Conservation (phyloP, 2,113 vertebrate genomes). For the Hippocampus comes region DNA sequence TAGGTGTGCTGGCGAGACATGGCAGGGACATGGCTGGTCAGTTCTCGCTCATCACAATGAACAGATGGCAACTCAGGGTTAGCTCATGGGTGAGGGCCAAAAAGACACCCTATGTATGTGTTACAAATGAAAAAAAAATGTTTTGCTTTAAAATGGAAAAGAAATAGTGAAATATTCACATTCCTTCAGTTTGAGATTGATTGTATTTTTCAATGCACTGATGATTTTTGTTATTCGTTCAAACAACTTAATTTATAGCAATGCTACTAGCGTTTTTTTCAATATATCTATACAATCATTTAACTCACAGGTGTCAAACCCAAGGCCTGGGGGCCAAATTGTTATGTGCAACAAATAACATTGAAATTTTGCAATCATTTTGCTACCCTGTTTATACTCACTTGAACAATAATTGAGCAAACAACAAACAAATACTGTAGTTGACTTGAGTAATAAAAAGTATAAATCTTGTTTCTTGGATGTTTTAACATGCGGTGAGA, state of each 20-base stretch:
- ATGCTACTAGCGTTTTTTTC: not conserved
- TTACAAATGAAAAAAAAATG: slow-evolving; percentile 35
- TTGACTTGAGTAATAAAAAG: too few relatives aligned
- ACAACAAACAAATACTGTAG: too few relatives aligned
- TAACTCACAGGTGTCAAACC: too few relatives aligned
- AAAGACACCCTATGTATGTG: slow-evolving; percentile 48
- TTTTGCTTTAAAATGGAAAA: not conserved
- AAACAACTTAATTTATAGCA: not conserved
- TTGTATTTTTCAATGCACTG: not conserved
- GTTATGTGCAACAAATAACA: too few relatives aligned
- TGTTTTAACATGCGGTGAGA: not conserved
- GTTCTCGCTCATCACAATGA: slow-evolving; percentile 56
- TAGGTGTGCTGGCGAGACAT: slow-evolving; percentile 55
- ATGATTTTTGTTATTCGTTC: not conserved
- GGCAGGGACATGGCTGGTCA: slow-evolving; percentile 55
- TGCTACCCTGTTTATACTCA: too few relatives aligned
- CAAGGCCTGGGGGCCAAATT: too few relatives aligned
- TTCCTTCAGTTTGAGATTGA: slow-evolving; percentile 5
- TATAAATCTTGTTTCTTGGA: too few relatives aligned
- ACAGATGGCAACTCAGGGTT: slow-evolving; percentile 75
- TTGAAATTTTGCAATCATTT: too few relatives aligned
- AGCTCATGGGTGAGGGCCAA: slow-evolving; percentile 64
- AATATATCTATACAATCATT: not conserved
- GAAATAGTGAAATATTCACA: slow-evolving; percentile 3
- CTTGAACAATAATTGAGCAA: too few relatives aligned